Base-by-base conservation (phyloP, 2,113 vertebrate genomes). In the Tragelaphus scriptus region DNA sequence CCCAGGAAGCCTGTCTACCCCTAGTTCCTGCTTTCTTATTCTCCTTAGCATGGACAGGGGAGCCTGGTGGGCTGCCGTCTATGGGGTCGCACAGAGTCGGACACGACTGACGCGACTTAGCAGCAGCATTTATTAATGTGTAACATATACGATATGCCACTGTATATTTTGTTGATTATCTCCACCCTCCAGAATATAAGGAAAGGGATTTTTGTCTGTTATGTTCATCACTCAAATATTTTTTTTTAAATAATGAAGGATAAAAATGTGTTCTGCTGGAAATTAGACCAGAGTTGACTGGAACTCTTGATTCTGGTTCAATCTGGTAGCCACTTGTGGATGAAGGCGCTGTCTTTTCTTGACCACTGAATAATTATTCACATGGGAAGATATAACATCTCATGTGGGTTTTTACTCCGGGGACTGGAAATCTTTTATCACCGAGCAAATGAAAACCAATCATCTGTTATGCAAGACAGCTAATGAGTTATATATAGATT, bases 401-500 rank as follows among this genome's bases (percentile, higher is more conserved):
- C 49, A 28, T 56, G 40, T 90, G 81, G 30, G n/a, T 28, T 98
- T 96, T 88, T 96, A 61, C 55, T 97, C 40, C 88, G 82, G 77
- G 10, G 11, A 7, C 63, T 93, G 90, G 49, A 96, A 97, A 56
- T 40, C 32, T 81, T 86, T 85, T 96, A 96, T 96, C 88, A 95
- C 58, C 65, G 28, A 96, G 9, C 9, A 95, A 58, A 82, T 6
- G 84, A 94, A 98, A 91, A 56, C 30, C 92, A 59, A 87, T 59
- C 30, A 25, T 96, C 86, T 97, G 47, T 97, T 98, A 61, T 14
- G 28, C 30, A 98, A 85, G 40, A 13, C 63, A 80, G 28, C 40
- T 97, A 92, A 88, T 96, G 92, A 96, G 95, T 97, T 98, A 88
- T 92, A 51, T 95, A 30, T 82, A 44, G 91, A 88, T 90, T 94